Evolutionary conservation across 2,888 invertebrate species (phyloP), one percentile per base, ranked within the genome.

Genomic region (Agrilus mali): DNA sequence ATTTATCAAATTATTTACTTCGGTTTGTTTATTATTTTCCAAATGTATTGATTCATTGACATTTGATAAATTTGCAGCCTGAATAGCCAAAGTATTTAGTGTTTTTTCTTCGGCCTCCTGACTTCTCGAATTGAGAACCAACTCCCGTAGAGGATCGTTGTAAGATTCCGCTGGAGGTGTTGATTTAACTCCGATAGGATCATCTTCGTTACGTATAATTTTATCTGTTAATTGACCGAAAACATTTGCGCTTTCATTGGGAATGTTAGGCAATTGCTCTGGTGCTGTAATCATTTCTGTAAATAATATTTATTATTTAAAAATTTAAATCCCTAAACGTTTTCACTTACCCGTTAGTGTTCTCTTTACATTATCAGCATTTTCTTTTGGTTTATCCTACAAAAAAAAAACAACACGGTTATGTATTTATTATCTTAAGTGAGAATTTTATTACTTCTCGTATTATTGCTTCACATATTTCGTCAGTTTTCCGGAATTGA

Each of bases 61-160:
- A 40, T 71, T 66, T 2, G 63, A 65, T 36, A 81, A 59, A 53
- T 78, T 71, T 0, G 79, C 75, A 1, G 82, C 81, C 46, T 76
- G 72, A 35, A 68, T 66, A 0, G 82, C 83, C 48, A 82, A 60
- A 20, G 67, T 66, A 51, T 71, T 72, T 27, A 82, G 57, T 27
- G 74, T 70, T 3, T 70, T 65, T 5, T 63, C 58, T 41, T 67
- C 68, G 32, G 63, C 63, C 3, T 63, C 52, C 8, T 60, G 64
- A 20, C 64, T 65, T 49, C 77, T 75, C 0, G 75, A 70, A 53
- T 76, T 65, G 7, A 75, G 56, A 17, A 84, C 72, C 20, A 84
- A 63, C 55, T 82, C 80, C 33, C 76, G 68, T 16, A 83, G 60
- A 12, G 77, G 80, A 64, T 83, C 82, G 12, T 61, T 61, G 57